These are phyloP conservation scores for Xylota sylvarum DNA, from an alignment of 2,888 invertebrate genomes.

Conservation along the genomic window DNA sequence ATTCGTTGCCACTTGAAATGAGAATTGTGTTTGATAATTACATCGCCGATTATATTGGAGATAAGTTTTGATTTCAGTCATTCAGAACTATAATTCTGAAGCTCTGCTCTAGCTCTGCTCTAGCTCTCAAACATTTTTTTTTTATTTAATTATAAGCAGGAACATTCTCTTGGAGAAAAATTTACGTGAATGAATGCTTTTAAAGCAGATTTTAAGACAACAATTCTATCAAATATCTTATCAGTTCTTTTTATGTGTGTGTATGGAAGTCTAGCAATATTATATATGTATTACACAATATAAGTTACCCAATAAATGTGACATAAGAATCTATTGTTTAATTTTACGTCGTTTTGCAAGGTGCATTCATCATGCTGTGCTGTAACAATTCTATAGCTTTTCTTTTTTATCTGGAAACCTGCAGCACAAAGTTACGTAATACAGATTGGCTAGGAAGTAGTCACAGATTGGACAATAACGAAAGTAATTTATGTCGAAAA, in stretches of 20 bases:
- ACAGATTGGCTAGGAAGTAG: too few relatives aligned
- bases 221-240: neutral
- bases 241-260: neutral
- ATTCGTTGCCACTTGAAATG: conserved; percentile 44
- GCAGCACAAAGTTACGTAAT: too few relatives aligned
- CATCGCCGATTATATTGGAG: conserved; percentile 58
- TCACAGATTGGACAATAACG: too few relatives aligned
- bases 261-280: neutral
- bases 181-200: neutral
- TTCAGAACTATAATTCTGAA: neutral
- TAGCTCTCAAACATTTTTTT: neutral
- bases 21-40: conserved; percentile 60
- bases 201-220: neutral
- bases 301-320: conserved; percentile 21
- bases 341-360: too few relatives aligned
- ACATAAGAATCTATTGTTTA: neutral
- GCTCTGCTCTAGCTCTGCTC: neutral
- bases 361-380: too few relatives aligned
- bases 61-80: neutral
- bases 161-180: neutral
- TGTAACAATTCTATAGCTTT: too few relatives aligned
- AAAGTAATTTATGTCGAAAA: too few relatives aligned
- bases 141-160: neutral
- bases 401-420: too few relatives aligned
- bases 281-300: conserved; percentile 1